phyloP scores from a whole-genome alignment of 2,888 invertebrate species.

The Hyalella azteca region DNA sequence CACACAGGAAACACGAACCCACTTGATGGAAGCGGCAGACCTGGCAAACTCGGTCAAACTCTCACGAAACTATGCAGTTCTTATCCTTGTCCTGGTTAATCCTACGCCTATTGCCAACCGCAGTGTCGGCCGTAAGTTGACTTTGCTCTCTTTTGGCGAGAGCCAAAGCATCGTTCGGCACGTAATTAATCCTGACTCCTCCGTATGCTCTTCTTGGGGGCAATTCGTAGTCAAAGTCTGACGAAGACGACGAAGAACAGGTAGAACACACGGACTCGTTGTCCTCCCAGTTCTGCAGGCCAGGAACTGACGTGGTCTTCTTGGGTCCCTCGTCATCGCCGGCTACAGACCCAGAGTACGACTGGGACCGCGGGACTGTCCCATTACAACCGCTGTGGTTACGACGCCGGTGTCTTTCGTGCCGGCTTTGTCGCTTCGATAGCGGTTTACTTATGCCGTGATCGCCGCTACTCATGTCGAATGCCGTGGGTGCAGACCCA shows the following conservation, averaged over 20 bases:
- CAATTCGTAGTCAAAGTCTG: conserved; percentile 81
- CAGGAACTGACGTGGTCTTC: conserved; percentile 51
- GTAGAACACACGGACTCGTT: conserved; percentile 82
- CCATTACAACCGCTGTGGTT: conserved; percentile 39
- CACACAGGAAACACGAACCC: too few relatives aligned
- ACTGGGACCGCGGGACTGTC: conserved; percentile 52
- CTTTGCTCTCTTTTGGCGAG: conserved; percentile 60
- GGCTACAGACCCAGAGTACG: conserved; percentile 59
- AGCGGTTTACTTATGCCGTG: conserved; percentile 67
- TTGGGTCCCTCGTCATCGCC: conserved; percentile 71
- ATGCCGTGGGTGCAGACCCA: conserved; percentile 56
- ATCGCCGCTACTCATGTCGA: conserved; percentile 38
- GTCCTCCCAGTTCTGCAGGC: conserved; percentile 53
- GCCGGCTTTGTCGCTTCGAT: conserved; percentile 58
- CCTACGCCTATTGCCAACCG: conserved; percentile 60
- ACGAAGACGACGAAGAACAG: conserved; percentile 78
- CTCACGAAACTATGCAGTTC: conserved; percentile 86
- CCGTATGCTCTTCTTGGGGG: conserved; percentile 80
- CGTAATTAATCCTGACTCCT: conserved; percentile 88
- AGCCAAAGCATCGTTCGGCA: conserved; percentile 88
- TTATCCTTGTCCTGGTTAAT: conserved; percentile 69
- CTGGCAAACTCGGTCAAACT: too few relatives aligned
- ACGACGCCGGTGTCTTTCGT: conserved; percentile 28
- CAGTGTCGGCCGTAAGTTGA: conserved; percentile 58
- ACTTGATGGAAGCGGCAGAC: too few relatives aligned